A percentile compares a stretch with the other conserved stretches of the same genome.
Evolutionary conservation across 2,888 invertebrate species (phyloP).

Genomic region (Metallyticus violacea): DNA sequence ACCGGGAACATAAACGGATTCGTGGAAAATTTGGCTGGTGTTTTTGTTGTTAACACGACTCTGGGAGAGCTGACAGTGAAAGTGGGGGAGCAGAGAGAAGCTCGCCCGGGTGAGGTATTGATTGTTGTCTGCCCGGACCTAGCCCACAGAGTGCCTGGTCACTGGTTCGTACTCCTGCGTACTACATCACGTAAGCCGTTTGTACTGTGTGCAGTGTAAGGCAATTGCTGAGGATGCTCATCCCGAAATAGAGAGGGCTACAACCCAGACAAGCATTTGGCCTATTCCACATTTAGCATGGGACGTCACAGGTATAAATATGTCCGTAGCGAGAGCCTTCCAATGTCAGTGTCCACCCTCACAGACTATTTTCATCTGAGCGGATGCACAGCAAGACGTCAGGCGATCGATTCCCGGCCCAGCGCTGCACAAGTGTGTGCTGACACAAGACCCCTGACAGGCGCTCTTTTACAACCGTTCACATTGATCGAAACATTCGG

Average conservation of each 20-base stretch:
- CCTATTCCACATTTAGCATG: background rate
- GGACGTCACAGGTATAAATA: background rate
- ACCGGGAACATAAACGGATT: too few relatives aligned
- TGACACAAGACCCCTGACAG: too few relatives aligned
- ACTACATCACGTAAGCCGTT: too few relatives aligned
- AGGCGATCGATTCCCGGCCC: too few relatives aligned
- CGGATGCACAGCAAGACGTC: too few relatives aligned
- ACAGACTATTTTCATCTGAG: background rate
- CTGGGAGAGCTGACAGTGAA: too few relatives aligned
- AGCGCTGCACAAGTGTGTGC: too few relatives aligned
- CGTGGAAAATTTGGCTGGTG: too few relatives aligned
- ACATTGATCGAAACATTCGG: too few relatives aligned
- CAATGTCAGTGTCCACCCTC: background rate
- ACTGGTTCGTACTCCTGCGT: background rate
- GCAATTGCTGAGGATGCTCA: background rate
- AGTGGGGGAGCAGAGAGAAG: too few relatives aligned
- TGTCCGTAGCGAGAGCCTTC: background rate
- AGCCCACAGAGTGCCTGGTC: background rate
- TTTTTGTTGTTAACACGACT: too few relatives aligned
- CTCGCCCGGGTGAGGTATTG: background rate
- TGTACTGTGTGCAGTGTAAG: background rate
- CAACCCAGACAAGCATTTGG: background rate
- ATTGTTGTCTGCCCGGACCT: background rate
- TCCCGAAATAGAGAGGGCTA: background rate
- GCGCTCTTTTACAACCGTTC: too few relatives aligned